phyloP scores from a whole-genome alignment of 92 coral and sea anemone genomes.

The Pocillopora meandrina region DNA sequence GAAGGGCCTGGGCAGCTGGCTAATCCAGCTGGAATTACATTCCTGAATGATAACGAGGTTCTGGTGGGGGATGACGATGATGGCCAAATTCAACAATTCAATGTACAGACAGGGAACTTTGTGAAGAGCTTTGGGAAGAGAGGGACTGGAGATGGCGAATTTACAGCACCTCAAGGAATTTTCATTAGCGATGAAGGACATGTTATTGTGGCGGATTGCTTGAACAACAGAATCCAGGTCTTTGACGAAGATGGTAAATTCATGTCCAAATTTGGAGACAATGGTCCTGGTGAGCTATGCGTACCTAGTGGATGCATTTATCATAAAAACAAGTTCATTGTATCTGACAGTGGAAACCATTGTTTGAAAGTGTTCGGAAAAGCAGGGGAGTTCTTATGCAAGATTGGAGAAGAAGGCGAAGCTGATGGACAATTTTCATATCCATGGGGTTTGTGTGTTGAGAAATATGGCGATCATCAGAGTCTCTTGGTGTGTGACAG shows the following conservation, averaged over 20 bases:
- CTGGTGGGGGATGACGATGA: background rate
- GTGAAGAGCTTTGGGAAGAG: background rate
- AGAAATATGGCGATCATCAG: too few species aligned
- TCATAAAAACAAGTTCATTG: background rate
- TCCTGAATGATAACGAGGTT: background rate
- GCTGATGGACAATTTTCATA: background rate
- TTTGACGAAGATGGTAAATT: conserved; percentile 19
- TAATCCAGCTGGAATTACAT: background rate
- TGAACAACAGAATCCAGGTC: conserved; percentile 19
- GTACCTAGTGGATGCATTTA: background rate
- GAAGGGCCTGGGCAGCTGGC: too few species aligned
- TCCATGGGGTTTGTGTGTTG: background rate
- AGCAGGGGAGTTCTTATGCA: background rate
- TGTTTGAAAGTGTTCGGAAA: background rate
- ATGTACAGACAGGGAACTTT: too few species aligned
- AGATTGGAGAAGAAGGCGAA: conserved; percentile 9
- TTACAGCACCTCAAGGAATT: background rate
- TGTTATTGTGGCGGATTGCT: conserved; percentile 14
- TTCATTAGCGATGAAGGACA: conserved; percentile 18
- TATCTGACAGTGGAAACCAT: background rate
- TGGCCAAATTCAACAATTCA: conserved; percentile 4
- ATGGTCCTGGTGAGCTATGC: background rate
- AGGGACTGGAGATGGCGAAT: background rate
- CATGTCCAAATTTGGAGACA: background rate
- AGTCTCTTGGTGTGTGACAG: too few species aligned